These are phyloP conservation scores for Petrolisthes cinctipes DNA, from an alignment of 2,888 invertebrate species.

Conservation along the genomic window DNA sequence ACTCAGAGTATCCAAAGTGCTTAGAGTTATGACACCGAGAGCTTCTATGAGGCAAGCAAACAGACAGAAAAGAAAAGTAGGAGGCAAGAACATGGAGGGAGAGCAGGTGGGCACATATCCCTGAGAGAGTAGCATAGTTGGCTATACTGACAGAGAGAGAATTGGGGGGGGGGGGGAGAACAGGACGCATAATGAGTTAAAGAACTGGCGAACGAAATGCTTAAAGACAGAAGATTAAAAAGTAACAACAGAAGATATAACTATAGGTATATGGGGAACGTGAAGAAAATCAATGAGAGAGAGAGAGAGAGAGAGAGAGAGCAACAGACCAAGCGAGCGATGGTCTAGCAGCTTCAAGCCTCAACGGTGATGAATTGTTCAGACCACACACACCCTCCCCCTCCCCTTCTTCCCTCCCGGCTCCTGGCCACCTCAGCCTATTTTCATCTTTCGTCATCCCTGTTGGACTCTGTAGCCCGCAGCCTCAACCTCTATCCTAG, in stretches of 20 bases:
- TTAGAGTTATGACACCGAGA: too few species aligned
- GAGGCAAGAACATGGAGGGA: neutral
- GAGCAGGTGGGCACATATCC: too few species aligned
- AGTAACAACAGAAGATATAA: neutral
- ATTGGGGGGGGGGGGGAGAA: too few species aligned
- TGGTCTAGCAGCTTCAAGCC: constrained; percentile 50
- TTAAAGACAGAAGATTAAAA: neutral
- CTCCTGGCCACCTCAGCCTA: constrained; percentile 11
- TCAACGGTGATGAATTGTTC: constrained; percentile 48
- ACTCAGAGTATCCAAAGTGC: too few species aligned
- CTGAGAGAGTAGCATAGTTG: too few species aligned
- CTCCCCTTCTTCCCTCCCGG: neutral
- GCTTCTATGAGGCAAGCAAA: neutral
- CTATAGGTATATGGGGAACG: neutral
- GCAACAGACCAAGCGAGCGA: neutral
- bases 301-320: constrained; percentile 18
- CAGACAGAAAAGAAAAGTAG: neutral
- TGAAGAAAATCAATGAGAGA: constrained; percentile 9
- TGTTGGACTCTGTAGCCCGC: too few species aligned
- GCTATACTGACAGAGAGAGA: too few species aligned
- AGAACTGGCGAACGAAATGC: neutral
- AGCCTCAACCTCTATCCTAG: too few species aligned
- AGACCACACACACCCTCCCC: constrained; percentile 1
- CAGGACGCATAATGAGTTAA: neutral
- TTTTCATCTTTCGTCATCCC: neutral